Percentiles rank a stretch among this genome's conserved stretches.
These are phyloP conservation scores for Calyptomena viridis DNA, from an alignment of 2,113 vertebrate genomes.

Conservation along the genomic window DNA sequence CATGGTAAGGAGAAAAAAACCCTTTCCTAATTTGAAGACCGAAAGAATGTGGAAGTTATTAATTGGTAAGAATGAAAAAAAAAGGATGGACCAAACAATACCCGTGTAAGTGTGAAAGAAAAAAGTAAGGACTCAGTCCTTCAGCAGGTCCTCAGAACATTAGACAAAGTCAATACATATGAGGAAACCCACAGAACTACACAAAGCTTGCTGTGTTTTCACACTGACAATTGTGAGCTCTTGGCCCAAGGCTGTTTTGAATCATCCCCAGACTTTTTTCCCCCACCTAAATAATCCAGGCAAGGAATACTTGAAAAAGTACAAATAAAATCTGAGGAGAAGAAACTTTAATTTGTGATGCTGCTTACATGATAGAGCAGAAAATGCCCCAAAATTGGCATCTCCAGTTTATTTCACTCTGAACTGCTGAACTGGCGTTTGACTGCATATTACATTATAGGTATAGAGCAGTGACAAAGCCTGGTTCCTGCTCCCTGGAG, in stretches of 20 bases:
- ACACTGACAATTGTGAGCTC: background rate
- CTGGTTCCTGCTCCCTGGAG: background rate
- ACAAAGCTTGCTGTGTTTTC: background rate
- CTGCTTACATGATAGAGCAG: fast-evolving
- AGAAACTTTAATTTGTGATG: background rate
- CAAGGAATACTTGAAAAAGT: background rate
- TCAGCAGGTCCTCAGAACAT: background rate
- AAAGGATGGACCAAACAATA: background rate
- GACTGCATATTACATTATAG: background rate
- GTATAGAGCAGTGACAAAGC: background rate
- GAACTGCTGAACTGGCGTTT: background rate
- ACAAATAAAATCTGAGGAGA: background rate
- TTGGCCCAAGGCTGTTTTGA: background rate
- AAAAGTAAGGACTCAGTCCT: background rate
- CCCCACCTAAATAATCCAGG: background rate
- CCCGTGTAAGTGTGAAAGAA: background rate
- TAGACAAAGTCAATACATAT: background rate
- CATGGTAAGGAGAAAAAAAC: fast-evolving
- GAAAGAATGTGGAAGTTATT: background rate
- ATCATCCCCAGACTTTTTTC: background rate
- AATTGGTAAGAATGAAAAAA: background rate
- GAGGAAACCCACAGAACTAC: background rate
- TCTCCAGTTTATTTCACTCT: background rate
- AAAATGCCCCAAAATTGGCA: background rate
- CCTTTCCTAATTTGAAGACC: background rate